Conservation (phyloP, 2,113 vertebrate species). For the Rhipidura dahli region DNA sequence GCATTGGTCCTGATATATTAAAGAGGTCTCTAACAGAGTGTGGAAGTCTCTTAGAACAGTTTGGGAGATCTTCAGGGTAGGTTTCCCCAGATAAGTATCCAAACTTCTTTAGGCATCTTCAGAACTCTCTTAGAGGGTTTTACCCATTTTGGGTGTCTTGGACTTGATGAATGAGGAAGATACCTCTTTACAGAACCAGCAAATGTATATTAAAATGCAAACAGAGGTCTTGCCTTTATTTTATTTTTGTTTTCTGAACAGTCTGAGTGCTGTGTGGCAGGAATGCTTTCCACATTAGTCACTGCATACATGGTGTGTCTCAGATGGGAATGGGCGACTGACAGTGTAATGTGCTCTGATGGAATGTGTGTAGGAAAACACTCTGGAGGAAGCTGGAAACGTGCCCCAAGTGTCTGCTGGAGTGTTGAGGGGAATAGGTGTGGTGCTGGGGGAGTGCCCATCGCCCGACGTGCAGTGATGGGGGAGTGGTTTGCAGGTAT, state of each 20-base stretch:
- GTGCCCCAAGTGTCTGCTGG: neutral
- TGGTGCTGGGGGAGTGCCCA: neutral
- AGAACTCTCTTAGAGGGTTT: neutral
- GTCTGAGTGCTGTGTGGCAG: neutral
- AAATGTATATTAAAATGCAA: neutral
- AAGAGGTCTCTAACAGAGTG: neutral
- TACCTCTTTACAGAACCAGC: neutral
- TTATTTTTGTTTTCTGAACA: neutral
- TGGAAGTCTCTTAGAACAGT: neutral
- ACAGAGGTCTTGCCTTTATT: neutral
- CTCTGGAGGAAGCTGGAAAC: neutral
- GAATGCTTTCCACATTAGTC: neutral
- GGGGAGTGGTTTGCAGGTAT: neutral
- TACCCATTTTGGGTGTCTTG: neutral
- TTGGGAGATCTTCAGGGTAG: neutral
- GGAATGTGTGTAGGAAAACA: neutral
- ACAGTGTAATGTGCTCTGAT: neutral
- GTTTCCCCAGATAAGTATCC: neutral
- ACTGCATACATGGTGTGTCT: neutral
- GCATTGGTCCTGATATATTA: neutral
- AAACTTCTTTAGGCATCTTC: neutral
- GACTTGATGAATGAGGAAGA: neutral
- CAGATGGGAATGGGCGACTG: neutral
- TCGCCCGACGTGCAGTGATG: fast-evolving
- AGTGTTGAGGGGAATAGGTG: neutral